Percentiles rank a stretch among this genome's conserved stretches.
These are phyloP conservation scores for Lasaia peninsularis DNA, from an alignment of 1,140 invertebrate genomes.

Conservation along the genomic window DNA sequence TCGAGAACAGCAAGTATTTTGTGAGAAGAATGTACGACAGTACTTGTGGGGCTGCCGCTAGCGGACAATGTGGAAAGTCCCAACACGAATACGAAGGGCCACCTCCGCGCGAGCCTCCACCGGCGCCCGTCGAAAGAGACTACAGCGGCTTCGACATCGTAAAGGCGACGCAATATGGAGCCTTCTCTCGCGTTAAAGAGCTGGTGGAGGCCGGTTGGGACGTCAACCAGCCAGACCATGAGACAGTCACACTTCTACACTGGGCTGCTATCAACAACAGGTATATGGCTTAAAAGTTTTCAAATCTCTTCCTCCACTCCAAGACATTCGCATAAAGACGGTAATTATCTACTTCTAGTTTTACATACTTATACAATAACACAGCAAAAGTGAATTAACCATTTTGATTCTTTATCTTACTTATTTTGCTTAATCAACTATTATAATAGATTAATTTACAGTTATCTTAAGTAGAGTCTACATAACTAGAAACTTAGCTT, in stretches of 20 bases:
- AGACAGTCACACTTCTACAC: conserved; percentile 97
- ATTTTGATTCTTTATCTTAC: too few species aligned
- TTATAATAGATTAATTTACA: too few species aligned
- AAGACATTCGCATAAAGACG: too few species aligned
- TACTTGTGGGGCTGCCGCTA: conserved; percentile 80
- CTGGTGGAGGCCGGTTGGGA: conserved; percentile 93
- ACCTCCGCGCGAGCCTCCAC: conserved; percentile 75
- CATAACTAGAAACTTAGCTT: too few species aligned
- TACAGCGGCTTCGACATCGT: conserved; percentile 94
- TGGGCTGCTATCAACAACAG: conserved; percentile 99
- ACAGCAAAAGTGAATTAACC: too few species aligned
- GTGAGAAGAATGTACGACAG: conserved; percentile 79
- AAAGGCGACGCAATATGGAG: conserved; percentile 96
- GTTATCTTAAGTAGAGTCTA: too few species aligned
- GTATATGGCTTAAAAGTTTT: conserved; percentile 6
- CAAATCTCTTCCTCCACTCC: too few species aligned
- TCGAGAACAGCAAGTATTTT: conserved; percentile 10
- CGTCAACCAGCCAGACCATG: conserved; percentile 92
- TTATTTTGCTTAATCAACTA: too few species aligned
- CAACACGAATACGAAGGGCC: conserved; percentile 50
- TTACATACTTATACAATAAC: too few species aligned
- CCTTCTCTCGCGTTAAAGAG: conserved; percentile 88
- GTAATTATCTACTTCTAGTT: too few species aligned
- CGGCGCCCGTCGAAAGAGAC: conserved; percentile 82
- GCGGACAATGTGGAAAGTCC: conserved; percentile 62